Evolutionary conservation across 2,113 vertebrate genomes (phyloP).

Genomic region (Osmerus mordax): DNA sequence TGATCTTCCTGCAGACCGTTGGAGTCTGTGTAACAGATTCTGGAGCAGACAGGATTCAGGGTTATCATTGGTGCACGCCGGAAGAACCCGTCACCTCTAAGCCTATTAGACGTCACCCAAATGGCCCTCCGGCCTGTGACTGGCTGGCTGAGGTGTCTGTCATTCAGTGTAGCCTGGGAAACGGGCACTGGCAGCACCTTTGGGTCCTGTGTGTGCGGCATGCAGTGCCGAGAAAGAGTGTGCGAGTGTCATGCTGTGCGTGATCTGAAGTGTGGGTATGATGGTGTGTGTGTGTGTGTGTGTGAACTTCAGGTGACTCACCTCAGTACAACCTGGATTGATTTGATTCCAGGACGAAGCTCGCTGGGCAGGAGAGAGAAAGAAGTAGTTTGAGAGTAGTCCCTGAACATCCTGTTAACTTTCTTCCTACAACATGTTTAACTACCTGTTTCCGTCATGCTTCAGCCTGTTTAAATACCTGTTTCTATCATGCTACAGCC

Average conservation of each 20-base stretch:
- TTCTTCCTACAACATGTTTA: too few species aligned
- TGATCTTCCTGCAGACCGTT: slow-evolving; percentile 95
- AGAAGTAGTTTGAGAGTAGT: neutral
- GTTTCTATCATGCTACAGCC: too few species aligned
- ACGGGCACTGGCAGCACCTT: too few species aligned
- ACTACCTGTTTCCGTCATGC: too few species aligned
- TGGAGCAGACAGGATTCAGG: slow-evolving; percentile 52
- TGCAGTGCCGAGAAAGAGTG: too few species aligned
- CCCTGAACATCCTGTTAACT: too few species aligned
- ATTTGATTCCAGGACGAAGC: slow-evolving; percentile 87
- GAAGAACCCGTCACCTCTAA: neutral
- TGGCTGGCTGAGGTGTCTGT: neutral
- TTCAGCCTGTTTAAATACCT: too few species aligned
- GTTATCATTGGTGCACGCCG: neutral
- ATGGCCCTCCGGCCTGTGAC: neutral
- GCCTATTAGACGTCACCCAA: neutral
- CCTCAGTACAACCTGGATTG: slow-evolving; percentile 96
- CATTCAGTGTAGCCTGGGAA: neutral
- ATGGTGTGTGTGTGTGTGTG: neutral
- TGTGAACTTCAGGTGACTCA: slow-evolving; percentile 55
- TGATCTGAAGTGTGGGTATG: too few species aligned
- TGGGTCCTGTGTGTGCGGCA: too few species aligned
- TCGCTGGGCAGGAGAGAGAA: slow-evolving; percentile 72
- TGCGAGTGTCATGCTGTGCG: neutral
- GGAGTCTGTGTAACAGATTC: slow-evolving; percentile 96